Conservation (phyloP, 1,140 invertebrate species). For the Ostrea edulis region DNA sequence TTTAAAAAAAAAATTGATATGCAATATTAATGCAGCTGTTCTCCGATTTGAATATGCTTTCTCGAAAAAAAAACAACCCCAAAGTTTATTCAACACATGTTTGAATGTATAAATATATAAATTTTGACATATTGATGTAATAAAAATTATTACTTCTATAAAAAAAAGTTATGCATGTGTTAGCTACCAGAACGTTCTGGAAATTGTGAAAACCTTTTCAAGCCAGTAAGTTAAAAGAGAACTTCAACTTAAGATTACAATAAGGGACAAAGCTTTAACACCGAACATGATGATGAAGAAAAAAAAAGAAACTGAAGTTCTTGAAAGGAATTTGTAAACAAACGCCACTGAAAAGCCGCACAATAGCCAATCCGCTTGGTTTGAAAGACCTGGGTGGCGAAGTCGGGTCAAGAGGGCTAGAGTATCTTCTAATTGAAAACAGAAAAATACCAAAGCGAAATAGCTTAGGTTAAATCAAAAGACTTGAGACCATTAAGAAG, state of each 20-base stretch:
- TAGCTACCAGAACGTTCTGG: too few relatives aligned
- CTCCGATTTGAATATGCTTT: too few relatives aligned
- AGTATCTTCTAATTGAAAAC: slow-evolving; percentile 16
- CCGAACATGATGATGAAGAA: background rate
- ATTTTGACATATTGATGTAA: too few relatives aligned
- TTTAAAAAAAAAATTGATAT: too few relatives aligned
- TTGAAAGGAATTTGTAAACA: slow-evolving; percentile 20
- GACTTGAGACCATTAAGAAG: background rate
- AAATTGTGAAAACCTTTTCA: background rate
- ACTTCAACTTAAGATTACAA: background rate
- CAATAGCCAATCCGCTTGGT: slow-evolving; percentile 32
- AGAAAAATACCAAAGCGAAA: slow-evolving; percentile 34
- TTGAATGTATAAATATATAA: too few relatives aligned
- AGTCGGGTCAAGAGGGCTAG: slow-evolving; percentile 24
- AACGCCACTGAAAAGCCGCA: background rate
- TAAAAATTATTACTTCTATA: too few relatives aligned
- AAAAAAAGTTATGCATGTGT: too few relatives aligned
- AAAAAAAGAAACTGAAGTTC: background rate
- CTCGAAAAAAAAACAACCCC: too few relatives aligned
- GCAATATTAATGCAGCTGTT: too few relatives aligned
- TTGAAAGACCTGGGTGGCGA: background rate
- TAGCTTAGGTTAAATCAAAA: slow-evolving; percentile 27
- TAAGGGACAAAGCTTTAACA: background rate
- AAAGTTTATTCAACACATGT: too few relatives aligned
- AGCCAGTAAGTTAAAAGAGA: background rate